These are phyloP conservation scores for Tetragonula carbonaria DNA, from an alignment of 2,888 invertebrate species.

Conservation along the genomic window DNA sequence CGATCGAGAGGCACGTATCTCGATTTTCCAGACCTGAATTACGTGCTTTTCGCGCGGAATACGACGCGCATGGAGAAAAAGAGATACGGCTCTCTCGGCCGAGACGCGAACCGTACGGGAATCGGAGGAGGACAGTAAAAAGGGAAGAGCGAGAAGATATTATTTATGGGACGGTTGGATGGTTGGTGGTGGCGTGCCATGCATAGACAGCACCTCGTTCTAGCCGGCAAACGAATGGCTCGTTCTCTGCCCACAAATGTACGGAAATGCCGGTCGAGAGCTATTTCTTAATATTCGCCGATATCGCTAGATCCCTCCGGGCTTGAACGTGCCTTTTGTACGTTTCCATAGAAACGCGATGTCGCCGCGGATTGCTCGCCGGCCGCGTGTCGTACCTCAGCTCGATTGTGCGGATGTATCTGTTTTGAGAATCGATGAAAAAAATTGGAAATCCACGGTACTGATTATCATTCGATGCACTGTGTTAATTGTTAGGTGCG, in stretches of 20 bases:
- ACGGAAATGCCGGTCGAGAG: constrained; percentile 78
- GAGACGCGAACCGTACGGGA: constrained; percentile 26
- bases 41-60: constrained; percentile 37
- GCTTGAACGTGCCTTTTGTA: constrained; percentile 64
- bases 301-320: constrained; percentile 72
- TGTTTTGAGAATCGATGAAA: no score
- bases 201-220: constrained; percentile 83
- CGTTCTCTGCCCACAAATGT: constrained; percentile 78
- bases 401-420: neutral
- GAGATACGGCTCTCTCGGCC: constrained; percentile 37
- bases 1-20: constrained; percentile 33
- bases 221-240: constrained; percentile 78
- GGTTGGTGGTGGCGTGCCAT: constrained; percentile 79
- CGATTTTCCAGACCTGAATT: constrained; percentile 34
- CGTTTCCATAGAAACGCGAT: constrained; percentile 77
- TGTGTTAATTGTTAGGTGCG: no score
- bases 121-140: constrained; percentile 20
- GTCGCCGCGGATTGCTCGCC: constrained; percentile 42
- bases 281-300: constrained; percentile 83
- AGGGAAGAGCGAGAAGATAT: constrained; percentile 70
- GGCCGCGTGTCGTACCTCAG: neutral
- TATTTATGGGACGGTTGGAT: constrained; percentile 80
- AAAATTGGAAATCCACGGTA: no score
- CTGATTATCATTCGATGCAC: no score
- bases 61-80: constrained; percentile 16